phyloP scores from a whole-genome alignment of 2,888 invertebrate genomes.

The Cheilosia vernalis region DNA sequence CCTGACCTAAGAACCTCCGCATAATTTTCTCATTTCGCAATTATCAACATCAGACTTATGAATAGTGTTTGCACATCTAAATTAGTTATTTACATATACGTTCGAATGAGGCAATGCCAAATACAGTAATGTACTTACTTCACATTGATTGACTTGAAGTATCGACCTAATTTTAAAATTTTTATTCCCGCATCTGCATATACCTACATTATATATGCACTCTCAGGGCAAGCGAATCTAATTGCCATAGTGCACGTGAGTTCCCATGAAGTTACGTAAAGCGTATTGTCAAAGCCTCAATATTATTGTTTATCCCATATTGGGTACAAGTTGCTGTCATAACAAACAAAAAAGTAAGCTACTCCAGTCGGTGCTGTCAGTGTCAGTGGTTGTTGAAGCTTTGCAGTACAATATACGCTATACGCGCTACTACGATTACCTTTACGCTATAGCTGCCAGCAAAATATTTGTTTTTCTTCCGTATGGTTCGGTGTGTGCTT shows the following conservation, averaged over 20 bases:
- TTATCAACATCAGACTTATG: too few relatives aligned
- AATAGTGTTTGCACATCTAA: too few relatives aligned
- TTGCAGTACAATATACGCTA: background rate
- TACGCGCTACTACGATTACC: background rate
- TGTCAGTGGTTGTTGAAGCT: conserved; percentile 1
- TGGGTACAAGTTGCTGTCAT: conserved; percentile 46
- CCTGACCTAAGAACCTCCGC: too few relatives aligned
- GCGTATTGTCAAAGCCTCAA: conserved; percentile 46
- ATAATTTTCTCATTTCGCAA: too few relatives aligned
- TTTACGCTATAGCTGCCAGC: background rate
- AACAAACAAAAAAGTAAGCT: conserved; percentile 20
- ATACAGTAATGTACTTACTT: too few relatives aligned
- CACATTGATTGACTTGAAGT: too few relatives aligned
- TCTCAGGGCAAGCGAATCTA: background rate
- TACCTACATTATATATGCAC: background rate
- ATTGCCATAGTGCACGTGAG: background rate
- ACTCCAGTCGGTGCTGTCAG: background rate
- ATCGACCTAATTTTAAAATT: background rate
- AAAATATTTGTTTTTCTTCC: conserved; percentile 12
- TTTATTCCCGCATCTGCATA: background rate
- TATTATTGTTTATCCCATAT: conserved; percentile 45
- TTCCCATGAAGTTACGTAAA: conserved; percentile 43
- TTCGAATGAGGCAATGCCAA: too few relatives aligned
- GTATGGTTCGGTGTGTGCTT: conserved; percentile 13
- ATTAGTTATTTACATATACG: too few relatives aligned